Percentiles rank a stretch among this genome's conserved stretches.
Conservation (phyloP, 2,797 vertebrate genomes). For the Neosilurus mollespiculum region DNA sequence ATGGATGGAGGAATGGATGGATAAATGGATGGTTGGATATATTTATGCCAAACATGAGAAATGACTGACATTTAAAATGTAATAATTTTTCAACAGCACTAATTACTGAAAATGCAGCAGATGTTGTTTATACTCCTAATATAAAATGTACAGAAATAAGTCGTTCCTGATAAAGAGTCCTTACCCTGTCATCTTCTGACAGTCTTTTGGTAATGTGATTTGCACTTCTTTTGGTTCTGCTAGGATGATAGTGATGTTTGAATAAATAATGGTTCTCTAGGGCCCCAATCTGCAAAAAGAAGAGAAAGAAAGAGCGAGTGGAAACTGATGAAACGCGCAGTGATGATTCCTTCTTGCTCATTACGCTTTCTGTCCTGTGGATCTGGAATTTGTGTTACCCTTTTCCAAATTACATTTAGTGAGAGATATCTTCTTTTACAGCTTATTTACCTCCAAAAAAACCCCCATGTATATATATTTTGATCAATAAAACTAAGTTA, state of each 20-base stretch:
- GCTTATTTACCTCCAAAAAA: background rate
- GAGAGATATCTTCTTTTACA: background rate
- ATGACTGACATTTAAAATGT: no score
- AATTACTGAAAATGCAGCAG: background rate
- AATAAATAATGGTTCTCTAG: slow-evolving; percentile 95
- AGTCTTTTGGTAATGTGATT: slow-evolving; percentile 87
- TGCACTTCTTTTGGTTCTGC: slow-evolving; percentile 86
- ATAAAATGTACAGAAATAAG: background rate
- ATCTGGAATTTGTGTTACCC: background rate
- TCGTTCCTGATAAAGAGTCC: slow-evolving; percentile 41
- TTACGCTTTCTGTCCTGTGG: background rate
- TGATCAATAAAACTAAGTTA: background rate
- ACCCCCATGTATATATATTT: background rate
- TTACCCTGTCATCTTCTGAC: slow-evolving; percentile 90
- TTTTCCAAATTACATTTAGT: background rate
- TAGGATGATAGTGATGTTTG: slow-evolving; percentile 84
- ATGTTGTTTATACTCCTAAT: no score
- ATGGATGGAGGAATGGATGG: background rate
- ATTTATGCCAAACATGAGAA: background rate
- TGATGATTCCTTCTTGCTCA: slow-evolving; percentile 14
- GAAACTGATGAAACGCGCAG: background rate
- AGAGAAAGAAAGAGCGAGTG: slow-evolving; percentile 10
- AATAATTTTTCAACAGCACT: background rate
- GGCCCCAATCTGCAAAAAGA: slow-evolving; percentile 85
- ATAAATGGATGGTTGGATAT: no score